Evolutionary conservation across 1,140 invertebrate genomes (phyloP), one percentile per base, ranked within the genome.

Genomic region (Kradibia gibbosae): DNA sequence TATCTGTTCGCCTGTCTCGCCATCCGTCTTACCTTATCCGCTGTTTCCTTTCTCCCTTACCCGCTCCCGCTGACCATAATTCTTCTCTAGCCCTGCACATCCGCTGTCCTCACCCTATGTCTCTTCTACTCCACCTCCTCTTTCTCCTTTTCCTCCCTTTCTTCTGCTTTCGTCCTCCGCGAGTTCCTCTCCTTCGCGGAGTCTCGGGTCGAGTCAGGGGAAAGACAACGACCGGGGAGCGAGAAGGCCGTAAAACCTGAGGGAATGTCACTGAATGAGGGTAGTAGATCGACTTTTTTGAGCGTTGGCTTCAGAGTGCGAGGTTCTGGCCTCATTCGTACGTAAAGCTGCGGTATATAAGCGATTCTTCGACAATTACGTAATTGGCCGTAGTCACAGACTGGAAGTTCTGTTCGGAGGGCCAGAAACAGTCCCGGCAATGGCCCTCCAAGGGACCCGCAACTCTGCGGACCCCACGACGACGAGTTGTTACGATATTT

Each of bases 301-400:
- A 0, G 0, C 4, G 60, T 65, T 65, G 13, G 13, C 31, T 22
- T 17, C 20, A 34, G 34, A 39, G 62, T 10, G 62, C 17, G 0
- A 31, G 15, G 25, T 28, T 60, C 53, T 31, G n/a, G 42, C 57
- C 57, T 4, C 4, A 17, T 13, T 25, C 42, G 28, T 67, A 67
- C 62, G 62, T 67, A 45, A 87, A 81, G n/a, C 85, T 88, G 82
- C 82, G 86, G 85, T 86, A 89, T 84, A 88, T 90, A 91, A 91
- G 89, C 91, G 91, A 91, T 91, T 90, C 89, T 90, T 90, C 87
- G 83, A 86, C 90, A 91, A 91, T 91, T 91, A 91, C 89, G 90
- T 90, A 91, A 91, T 91, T 91, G 90, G 86, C 88, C 87, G 87
- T 86, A 85, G 86, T 86, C 34, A 17, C n/a, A n/a, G 34, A 17